Percentiles rank a stretch among this genome's conserved stretches.
phyloP scores from a whole-genome alignment of 2,797 vertebrate genomes.

The Parotocinclus haroldoi region DNA sequence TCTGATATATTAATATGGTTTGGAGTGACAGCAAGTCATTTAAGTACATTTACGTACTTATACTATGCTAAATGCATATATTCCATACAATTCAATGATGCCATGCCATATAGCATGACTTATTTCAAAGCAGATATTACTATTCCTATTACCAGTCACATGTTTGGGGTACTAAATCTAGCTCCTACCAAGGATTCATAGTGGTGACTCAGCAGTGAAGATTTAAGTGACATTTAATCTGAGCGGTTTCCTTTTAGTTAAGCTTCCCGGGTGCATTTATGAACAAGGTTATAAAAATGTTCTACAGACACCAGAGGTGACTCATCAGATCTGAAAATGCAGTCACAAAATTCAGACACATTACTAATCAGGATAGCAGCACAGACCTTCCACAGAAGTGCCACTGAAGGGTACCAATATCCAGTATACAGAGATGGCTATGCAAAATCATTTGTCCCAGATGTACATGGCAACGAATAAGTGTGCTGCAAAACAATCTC shows the following conservation, averaged over 20 bases:
- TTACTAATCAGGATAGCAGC: conserved; percentile 11
- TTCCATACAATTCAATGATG: not conserved
- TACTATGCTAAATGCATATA: no score
- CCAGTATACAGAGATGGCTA: not conserved
- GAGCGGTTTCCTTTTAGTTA: conserved; percentile 21
- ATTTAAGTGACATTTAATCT: conserved; percentile 49
- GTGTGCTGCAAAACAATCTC: no score
- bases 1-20: no score
- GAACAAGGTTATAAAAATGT: conserved; percentile 31
- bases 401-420: not conserved
- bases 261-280: conserved; percentile 33
- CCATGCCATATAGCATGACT: not conserved
- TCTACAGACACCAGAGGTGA: conserved; percentile 6
- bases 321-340: conserved; percentile 3
- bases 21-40: no score
- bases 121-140: not conserved
- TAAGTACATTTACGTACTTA: no score
- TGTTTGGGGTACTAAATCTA: conserved; percentile 1
- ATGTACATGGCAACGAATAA: no score
- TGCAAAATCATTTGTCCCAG: no score
- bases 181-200: conserved; percentile 16
- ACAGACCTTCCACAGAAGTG: not conserved
- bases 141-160: conserved; percentile 10
- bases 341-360: conserved; percentile 7
- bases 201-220: conserved; percentile 29